Percentiles rank a stretch among this genome's conserved stretches.
Evolutionary conservation across 2,797 vertebrate genomes (phyloP).

Genomic region (Somateria mollissima): DNA sequence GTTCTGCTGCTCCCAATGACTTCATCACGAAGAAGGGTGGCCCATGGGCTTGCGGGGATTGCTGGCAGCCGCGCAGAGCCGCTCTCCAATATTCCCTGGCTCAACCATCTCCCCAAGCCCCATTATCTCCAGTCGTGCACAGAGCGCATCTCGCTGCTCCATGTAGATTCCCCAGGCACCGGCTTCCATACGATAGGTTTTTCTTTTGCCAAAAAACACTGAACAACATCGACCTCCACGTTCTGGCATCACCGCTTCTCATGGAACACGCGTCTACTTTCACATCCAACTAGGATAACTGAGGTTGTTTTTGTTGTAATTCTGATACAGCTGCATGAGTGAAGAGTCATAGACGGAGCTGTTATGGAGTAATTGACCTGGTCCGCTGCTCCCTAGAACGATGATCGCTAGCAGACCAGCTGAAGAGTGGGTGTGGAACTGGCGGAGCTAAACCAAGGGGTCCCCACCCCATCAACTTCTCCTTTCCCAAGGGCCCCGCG

Average conservation of each 20-base stretch:
- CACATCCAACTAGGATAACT: slow-evolving; percentile 39
- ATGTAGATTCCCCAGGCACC: slow-evolving; percentile 57
- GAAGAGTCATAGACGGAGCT: background rate
- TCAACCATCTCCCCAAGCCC: slow-evolving; percentile 4
- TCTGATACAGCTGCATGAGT: slow-evolving; percentile 44
- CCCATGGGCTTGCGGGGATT: background rate
- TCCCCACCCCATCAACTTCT: slow-evolving; percentile 30
- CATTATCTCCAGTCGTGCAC: slow-evolving; percentile 11
- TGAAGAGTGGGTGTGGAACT: slow-evolving; percentile 51
- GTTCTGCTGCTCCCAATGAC: slow-evolving; percentile 2
- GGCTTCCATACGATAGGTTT: slow-evolving; percentile 18
- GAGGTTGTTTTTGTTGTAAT: slow-evolving; percentile 18
- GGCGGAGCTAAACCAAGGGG: slow-evolving; percentile 1
- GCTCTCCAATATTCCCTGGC: slow-evolving; percentile 52
- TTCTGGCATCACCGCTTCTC: slow-evolving; percentile 58
- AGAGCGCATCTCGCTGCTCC: slow-evolving; percentile 28
- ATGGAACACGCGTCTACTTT: slow-evolving; percentile 46
- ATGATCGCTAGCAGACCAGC: slow-evolving; percentile 39
- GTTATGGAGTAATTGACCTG: background rate
- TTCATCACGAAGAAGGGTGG: background rate
- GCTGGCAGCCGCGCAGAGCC: background rate
- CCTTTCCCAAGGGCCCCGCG: background rate
- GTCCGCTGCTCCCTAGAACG: background rate
- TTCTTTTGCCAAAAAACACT: slow-evolving; percentile 46
- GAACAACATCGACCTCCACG: slow-evolving; percentile 48